These are phyloP conservation scores for Pristionchus entomophagus DNA, from an alignment of 2,888 invertebrate species.

Conservation along the genomic window DNA sequence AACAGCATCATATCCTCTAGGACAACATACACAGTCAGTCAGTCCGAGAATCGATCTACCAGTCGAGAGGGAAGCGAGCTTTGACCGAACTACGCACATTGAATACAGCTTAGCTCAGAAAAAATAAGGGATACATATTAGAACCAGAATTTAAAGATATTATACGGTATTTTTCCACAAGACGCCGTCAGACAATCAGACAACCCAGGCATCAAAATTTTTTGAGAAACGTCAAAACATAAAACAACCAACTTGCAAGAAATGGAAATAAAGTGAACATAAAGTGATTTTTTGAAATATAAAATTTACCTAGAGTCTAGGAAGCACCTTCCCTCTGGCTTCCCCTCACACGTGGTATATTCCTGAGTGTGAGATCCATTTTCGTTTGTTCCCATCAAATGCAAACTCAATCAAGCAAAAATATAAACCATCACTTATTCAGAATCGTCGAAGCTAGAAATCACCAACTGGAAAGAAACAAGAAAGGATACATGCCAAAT, in stretches of 20 bases:
- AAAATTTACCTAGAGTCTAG: background rate
- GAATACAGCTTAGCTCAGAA: background rate
- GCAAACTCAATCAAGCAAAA: no score
- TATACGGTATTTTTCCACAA: background rate
- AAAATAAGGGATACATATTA: background rate
- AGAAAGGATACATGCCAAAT: no score
- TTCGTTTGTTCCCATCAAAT: no score
- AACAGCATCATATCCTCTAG: background rate
- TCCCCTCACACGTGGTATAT: background rate
- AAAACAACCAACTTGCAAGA: no score
- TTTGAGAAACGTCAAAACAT: no score
- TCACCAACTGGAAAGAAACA: no score
- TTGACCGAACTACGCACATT: background rate
- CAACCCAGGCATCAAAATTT: background rate
- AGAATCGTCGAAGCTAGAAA: no score
- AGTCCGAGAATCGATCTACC: background rate
- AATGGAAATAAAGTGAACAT: no score
- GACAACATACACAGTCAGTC: background rate
- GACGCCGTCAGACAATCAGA: background rate
- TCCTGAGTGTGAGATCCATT: background rate
- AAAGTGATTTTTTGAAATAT: no score
- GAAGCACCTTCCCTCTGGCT: background rate
- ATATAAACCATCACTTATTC: no score
- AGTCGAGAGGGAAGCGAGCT: background rate
- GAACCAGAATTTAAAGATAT: background rate